These are phyloP conservation scores for Tenthredo amoena DNA, from an alignment of 2,888 invertebrate species.

Conservation along the genomic window DNA sequence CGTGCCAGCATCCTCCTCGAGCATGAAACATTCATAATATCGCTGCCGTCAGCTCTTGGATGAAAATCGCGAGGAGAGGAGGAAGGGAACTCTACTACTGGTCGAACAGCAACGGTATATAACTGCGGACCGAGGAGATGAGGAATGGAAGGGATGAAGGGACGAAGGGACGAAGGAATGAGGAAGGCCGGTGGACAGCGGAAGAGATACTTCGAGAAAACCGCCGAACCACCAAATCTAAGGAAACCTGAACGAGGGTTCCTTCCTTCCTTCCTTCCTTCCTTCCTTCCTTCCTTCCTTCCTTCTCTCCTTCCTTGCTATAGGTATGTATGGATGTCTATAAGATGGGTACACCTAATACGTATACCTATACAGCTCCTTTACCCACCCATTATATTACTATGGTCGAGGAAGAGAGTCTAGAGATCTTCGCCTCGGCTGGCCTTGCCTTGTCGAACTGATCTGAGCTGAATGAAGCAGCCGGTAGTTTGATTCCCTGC, in stretches of 20 bases:
- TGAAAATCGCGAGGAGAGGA: background rate
- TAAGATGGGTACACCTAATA: background rate
- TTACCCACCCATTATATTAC: slow-evolving; percentile 30
- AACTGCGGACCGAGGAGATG: background rate
- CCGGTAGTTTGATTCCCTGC: slow-evolving; percentile 36
- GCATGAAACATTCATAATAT: slow-evolving; percentile 49
- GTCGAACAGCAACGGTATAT: background rate
- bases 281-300: slow-evolving; percentile 53
- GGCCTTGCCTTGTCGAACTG: background rate
- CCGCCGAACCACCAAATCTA: slow-evolving; percentile 22
- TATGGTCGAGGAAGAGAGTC: background rate
- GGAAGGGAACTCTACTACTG: background rate
- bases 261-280: slow-evolving; percentile 54
- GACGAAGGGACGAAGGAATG: background rate
- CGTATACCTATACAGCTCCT: background rate
- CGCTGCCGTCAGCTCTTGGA: background rate
- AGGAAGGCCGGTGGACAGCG: slow-evolving; percentile 16
- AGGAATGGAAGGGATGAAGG: background rate
- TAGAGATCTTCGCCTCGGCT: background rate
- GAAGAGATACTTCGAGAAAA: slow-evolving; percentile 23
- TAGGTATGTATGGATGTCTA: slow-evolving; percentile 36
- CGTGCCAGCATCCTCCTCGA: slow-evolving; percentile 26
- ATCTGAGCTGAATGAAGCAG: background rate
- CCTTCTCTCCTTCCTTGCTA: slow-evolving; percentile 49
- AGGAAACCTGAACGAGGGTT: slow-evolving; percentile 20